Evolutionary conservation across 2,888 invertebrate genomes (phyloP).

Genomic region (Bugula neritina): DNA sequence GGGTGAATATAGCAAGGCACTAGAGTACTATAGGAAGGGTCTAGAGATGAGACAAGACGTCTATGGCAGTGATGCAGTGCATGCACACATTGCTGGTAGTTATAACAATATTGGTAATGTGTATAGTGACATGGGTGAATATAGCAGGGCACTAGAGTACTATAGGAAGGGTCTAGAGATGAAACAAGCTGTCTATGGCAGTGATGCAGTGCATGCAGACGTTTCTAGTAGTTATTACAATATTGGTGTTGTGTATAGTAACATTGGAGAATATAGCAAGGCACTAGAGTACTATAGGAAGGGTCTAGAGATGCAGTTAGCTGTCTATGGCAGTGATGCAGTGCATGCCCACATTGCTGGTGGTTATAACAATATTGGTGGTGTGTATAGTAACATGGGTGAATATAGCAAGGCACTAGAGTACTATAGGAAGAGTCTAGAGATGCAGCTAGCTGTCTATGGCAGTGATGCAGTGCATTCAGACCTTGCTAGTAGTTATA

Average conservation of each 20-base stretch:
- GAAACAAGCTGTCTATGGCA: slow-evolving; percentile 10
- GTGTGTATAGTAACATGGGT: not conserved
- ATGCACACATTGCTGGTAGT: not conserved
- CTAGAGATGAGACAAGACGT: not conserved
- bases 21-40: not conserved
- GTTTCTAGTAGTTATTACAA: not conserved
- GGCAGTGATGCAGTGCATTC: not conserved
- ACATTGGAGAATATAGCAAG: not conserved
- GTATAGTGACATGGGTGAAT: not conserved
- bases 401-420: not conserved
- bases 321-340: not conserved
- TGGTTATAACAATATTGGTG: not conserved
- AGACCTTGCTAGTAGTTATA: not conserved
- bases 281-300: not conserved
- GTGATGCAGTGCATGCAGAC: not conserved
- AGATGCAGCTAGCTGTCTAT: not conserved
- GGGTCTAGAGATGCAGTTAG: not conserved
- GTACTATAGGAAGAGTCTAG: not conserved
- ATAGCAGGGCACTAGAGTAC: not conserved
- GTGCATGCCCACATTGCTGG: not conserved
- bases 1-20: not conserved
- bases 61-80: not conserved
- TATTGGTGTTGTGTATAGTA: not conserved
- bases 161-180: not conserved
- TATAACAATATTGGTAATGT: not conserved